Conservation (phyloP, 2,888 invertebrate genomes). For the Cerceris ruficornis region DNA sequence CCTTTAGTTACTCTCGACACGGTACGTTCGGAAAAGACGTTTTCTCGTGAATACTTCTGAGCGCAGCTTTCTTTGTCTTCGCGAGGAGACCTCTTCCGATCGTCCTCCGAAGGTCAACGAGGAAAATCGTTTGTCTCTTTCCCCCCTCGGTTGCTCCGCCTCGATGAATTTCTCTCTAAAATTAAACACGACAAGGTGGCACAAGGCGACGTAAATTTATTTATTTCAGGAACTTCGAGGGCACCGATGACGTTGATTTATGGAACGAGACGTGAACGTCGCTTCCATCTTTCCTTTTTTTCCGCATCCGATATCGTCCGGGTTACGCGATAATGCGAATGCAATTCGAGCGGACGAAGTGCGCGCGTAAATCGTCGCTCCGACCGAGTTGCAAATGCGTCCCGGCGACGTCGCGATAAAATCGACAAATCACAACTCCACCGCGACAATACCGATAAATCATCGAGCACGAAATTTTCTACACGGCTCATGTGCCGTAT, state of each 20-base stretch:
- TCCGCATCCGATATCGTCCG: conserved; percentile 1
- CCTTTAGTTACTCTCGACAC: background rate
- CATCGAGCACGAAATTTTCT: conserved; percentile 9
- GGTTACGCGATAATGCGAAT: conserved; percentile 28
- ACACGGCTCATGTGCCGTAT: background rate
- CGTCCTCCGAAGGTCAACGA: no score
- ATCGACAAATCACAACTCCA: conserved; percentile 28
- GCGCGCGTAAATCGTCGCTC: conserved; percentile 47
- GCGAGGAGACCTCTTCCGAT: no score
- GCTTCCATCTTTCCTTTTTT: background rate
- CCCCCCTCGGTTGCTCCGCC: no score
- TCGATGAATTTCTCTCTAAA: no score
- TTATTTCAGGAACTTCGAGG: no score
- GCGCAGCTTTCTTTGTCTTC: no score
- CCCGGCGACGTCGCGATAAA: conserved; percentile 27
- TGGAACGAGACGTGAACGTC: background rate
- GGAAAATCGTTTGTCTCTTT: no score
- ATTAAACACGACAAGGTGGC: no score
- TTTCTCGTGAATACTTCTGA: background rate
- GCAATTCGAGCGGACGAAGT: conserved; percentile 32
- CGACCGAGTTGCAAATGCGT: conserved; percentile 32
- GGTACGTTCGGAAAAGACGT: conserved; percentile 2
- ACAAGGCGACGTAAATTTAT: no score
- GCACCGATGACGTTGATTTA: background rate
- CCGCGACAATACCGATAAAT: conserved; percentile 32